phyloP scores from a whole-genome alignment of 1,140 invertebrate genomes.

The Macrocentrus cingulum region DNA sequence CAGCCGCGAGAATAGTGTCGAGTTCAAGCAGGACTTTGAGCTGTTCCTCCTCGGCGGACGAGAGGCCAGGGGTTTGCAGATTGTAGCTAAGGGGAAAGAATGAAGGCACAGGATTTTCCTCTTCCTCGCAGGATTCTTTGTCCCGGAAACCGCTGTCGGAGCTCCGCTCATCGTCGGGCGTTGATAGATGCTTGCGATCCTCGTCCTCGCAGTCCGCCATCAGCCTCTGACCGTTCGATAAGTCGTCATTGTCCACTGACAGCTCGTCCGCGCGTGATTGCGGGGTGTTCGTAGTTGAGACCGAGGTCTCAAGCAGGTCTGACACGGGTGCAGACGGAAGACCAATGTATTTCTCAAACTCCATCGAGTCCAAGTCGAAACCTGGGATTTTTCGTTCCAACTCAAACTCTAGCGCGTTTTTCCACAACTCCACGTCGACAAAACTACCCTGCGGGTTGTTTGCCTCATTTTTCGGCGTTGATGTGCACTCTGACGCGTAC shows the following conservation, averaged over 20 bases:
- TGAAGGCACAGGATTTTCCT: constrained; percentile 48
- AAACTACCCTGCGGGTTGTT: constrained; percentile 26
- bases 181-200: constrained; percentile 54
- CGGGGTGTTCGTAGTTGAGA: constrained; percentile 35
- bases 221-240: constrained; percentile 40
- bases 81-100: constrained; percentile 16
- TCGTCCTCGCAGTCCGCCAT: constrained; percentile 50
- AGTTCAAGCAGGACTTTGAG: constrained; percentile 49
- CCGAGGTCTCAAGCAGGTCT: not conserved
- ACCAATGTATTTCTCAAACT: constrained; percentile 34
- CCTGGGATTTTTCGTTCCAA: constrained; percentile 43
- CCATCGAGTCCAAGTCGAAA: constrained; percentile 37
- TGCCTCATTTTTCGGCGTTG: constrained; percentile 27
- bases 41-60: constrained; percentile 49
- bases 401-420: constrained; percentile 43
- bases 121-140: constrained; percentile 61
- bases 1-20: constrained; percentile 52
- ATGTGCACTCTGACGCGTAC: constrained; percentile 4
- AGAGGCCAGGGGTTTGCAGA: constrained; percentile 17
- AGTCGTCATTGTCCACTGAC: constrained; percentile 39
- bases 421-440: constrained; percentile 48
- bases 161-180: constrained; percentile 61
- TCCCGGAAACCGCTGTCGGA: constrained; percentile 62
- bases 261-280: constrained; percentile 39
- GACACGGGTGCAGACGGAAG: constrained; percentile 5